Percentiles rank a stretch among this genome's conserved stretches.
Evolutionary conservation across 2,888 invertebrate genomes (phyloP).

Genomic region (Tenthredo distinguenda): DNA sequence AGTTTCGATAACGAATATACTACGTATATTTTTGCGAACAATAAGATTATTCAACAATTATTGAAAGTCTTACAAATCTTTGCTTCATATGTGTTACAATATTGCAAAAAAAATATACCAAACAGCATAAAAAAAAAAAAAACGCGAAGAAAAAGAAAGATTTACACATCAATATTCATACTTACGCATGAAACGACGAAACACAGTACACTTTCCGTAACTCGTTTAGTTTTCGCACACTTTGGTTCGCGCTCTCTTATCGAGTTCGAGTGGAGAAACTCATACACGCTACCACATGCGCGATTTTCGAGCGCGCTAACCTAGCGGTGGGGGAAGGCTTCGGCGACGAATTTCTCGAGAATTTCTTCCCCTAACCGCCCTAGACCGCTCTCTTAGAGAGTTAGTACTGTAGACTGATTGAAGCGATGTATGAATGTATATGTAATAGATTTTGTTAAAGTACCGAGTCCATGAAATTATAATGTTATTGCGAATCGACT

Average conservation of each 20-base stretch:
- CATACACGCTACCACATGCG: slow-evolving; percentile 7
- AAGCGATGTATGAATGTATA: no score
- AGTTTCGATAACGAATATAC: slow-evolving; percentile 26
- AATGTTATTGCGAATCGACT: no score
- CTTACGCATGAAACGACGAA: not conserved
- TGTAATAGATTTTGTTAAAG: no score
- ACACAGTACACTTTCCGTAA: slow-evolving; percentile 10
- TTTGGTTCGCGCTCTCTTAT: not conserved
- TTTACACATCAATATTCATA: not conserved
- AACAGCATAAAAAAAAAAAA: no score
- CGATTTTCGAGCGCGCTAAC: slow-evolving; percentile 8
- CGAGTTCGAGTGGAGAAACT: slow-evolving; percentile 7
- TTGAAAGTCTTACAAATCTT: slow-evolving; percentile 16
- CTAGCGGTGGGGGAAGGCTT: slow-evolving; percentile 20
- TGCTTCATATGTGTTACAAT: slow-evolving; percentile 13
- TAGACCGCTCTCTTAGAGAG: not conserved
- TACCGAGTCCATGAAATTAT: no score
- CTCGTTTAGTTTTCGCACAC: not conserved
- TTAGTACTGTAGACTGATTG: slow-evolving; percentile 19
- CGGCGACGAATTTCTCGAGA: slow-evolving; percentile 5
- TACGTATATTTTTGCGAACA: slow-evolving; percentile 25
- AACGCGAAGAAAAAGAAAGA: no score
- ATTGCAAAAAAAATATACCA: not conserved
- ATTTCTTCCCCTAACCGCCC: slow-evolving; percentile 2
- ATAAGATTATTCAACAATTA: slow-evolving; percentile 14